Percentiles rank a stretch among this genome's conserved stretches.
Conservation (phyloP, 1,140 invertebrate genomes). For the Lasioglossum baleicum region DNA sequence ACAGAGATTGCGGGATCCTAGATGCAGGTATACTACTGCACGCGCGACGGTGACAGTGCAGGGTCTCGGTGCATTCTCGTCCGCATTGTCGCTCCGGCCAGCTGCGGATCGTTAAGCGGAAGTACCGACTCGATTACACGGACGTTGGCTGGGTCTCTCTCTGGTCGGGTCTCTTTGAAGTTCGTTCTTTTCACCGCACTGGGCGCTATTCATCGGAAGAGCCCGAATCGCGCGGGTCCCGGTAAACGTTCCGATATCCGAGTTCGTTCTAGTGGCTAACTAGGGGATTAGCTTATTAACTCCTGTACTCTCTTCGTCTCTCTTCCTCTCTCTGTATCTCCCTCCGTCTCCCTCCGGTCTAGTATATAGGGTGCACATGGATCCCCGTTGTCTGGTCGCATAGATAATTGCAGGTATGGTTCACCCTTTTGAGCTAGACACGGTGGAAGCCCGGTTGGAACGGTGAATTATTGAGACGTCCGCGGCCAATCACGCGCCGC, state of each 20-base stretch:
- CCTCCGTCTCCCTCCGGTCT: no score
- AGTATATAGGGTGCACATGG: not conserved
- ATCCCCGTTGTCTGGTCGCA: not conserved
- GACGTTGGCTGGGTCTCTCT: no score
- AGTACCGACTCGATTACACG: conserved; percentile 3
- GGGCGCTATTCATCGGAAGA: not conserved
- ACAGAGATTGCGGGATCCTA: conserved; percentile 64
- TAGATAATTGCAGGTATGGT: not conserved
- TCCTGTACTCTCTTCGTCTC: not conserved
- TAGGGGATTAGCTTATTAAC: conserved; percentile 3
- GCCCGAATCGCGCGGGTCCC: not conserved
- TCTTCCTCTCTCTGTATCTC: not conserved
- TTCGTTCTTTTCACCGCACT: conserved; percentile 14
- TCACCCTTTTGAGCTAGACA: not conserved
- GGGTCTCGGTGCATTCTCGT: conserved; percentile 33
- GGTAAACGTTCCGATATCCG: not conserved
- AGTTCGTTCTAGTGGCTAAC: not conserved
- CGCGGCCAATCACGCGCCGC: not conserved
- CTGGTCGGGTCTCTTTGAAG: not conserved
- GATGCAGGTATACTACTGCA: conserved; percentile 49
- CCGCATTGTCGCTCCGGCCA: conserved; percentile 19
- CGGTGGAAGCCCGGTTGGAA: no score
- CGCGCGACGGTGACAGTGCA: conserved; percentile 34
- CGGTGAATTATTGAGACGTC: not conserved
- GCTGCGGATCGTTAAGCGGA: conserved; percentile 24